Percentiles rank a stretch among this genome's conserved stretches.
phyloP scores from a whole-genome alignment of 2,797 vertebrate genomes.

The Acanthurus lineatus region DNA sequence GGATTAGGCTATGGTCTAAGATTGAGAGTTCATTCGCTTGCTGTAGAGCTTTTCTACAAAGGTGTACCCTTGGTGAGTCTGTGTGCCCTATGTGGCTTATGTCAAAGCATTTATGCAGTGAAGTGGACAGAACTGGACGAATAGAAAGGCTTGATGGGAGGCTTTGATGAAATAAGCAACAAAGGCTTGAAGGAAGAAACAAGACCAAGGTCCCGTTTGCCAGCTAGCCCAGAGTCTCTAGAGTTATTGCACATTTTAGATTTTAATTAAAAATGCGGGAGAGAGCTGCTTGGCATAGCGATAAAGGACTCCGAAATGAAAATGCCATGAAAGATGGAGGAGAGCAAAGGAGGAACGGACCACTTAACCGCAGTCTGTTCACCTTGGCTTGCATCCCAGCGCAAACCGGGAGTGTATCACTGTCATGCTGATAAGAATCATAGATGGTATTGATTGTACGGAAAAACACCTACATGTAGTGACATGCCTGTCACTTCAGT shows the following conservation, averaged over 20 bases:
- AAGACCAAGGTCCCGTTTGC: conserved; percentile 69
- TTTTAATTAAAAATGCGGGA: conserved; percentile 85
- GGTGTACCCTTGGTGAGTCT: conserved; percentile 59
- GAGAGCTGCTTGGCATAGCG: conserved; percentile 75
- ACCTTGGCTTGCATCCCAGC: conserved; percentile 66
- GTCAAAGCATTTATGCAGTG: conserved; percentile 63
- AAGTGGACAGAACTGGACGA: conserved; percentile 65
- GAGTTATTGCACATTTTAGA: conserved; percentile 80
- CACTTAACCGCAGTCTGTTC: conserved; percentile 67
- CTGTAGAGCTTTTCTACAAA: conserved; percentile 53
- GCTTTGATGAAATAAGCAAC: conserved; percentile 71
- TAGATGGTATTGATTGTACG: conserved; percentile 66
- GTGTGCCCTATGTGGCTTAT: conserved; percentile 57
- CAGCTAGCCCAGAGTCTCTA: conserved; percentile 70
- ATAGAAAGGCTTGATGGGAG: conserved; percentile 62
- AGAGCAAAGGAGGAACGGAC: conserved; percentile 69
- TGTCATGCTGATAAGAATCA: conserved; percentile 67
- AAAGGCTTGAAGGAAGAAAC: conserved; percentile 59
- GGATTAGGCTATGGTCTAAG: conserved; percentile 66
- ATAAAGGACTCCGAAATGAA: conserved; percentile 79
- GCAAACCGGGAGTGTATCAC: conserved; percentile 64
- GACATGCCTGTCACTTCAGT: conserved; percentile 62
- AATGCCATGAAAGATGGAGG: conserved; percentile 81
- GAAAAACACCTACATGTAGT: conserved; percentile 61
- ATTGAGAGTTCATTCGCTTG: conserved; percentile 53